Evolutionary conservation across 2,113 vertebrate genomes (phyloP), one percentile per base, ranked within the genome.

Genomic region (Hiodon tergisus): DNA sequence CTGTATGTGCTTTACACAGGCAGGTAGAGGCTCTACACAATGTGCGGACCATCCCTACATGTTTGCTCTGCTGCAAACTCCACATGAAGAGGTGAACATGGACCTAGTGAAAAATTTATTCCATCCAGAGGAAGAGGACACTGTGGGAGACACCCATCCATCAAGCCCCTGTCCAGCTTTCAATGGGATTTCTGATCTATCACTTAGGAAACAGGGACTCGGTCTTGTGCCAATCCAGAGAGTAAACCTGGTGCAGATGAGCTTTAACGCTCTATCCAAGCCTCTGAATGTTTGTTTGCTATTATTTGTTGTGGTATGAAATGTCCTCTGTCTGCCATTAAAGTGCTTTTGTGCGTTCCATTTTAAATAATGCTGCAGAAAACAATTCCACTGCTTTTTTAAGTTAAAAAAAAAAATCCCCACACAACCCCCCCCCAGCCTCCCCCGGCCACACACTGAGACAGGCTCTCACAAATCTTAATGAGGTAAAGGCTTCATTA

Each of bases 51-150:
- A 16, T 63, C 2, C 11, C 70, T 67, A 62, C 63, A 57, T 75
- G 54, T 78, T 75, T 48, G 72, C 77, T 69, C 79, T 79, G 80
- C 83, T 80, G 78, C 80, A 75, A 83, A 81, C 80, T 83, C 79
- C 76, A 72, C 75, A 75, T 74, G 76, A 14, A 69, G 79, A 88
- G 86, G 88, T 87, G 86, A 88, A 85, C 79, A 83, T 85, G 85
- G 85, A 87, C 80, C 76, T 81, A 82, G 78, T 76, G 84, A 87
- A 83, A 87, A 86, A 84, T 88, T 88, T 87, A 86, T 89, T 87
- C 79, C 83, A 67, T 51, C 57, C 73, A 84, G 86, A 85, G 87
- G 86, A 86, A 78, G 85, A 81, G 82, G 80, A 85, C 86, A 81
- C 84, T 78, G 80, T 83, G 81, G 77, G 79, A 81, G 79, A 80